A percentile compares a stretch with the other conserved stretches of the same genome.
Conservation (phyloP, 2,797 vertebrate genomes). For the Okamejei kenojei region DNA sequence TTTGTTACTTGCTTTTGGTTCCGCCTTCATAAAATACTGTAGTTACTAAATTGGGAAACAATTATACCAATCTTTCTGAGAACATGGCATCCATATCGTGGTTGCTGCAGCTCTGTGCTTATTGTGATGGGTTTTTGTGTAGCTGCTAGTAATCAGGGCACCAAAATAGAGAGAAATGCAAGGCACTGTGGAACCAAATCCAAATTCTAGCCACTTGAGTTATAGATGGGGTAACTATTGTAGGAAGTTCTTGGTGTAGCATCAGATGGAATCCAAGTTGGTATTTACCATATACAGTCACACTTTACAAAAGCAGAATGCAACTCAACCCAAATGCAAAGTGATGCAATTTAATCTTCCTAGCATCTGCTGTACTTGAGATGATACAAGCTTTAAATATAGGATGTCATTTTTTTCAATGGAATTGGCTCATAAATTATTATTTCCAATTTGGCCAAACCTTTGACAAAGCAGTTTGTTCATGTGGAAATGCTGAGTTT, state of each 20-base stretch:
- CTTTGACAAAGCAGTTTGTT: background rate
- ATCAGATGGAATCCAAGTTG: background rate
- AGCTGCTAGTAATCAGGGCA: background rate
- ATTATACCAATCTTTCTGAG: background rate
- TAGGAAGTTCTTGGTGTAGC: background rate
- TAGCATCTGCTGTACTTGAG: background rate
- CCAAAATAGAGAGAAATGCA: background rate
- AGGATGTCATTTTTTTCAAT: background rate
- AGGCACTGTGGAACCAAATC: conserved; percentile 12
- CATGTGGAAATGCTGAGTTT: conserved; percentile 2
- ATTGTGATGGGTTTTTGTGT: background rate
- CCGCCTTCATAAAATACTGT: background rate
- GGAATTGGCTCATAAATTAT: background rate
- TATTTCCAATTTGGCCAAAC: background rate
- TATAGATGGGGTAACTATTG: background rate
- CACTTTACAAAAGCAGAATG: background rate
- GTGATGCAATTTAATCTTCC: background rate
- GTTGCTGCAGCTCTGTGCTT: background rate
- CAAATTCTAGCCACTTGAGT: background rate
- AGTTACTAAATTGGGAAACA: background rate
- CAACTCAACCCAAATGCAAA: background rate
- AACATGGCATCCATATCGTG: background rate
- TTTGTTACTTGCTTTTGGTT: background rate
- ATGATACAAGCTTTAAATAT: no score
- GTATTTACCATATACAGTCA: background rate